Evolutionary conservation across 2,888 invertebrate species (phyloP).

Genomic region (Eupeodes latifasciatus): DNA sequence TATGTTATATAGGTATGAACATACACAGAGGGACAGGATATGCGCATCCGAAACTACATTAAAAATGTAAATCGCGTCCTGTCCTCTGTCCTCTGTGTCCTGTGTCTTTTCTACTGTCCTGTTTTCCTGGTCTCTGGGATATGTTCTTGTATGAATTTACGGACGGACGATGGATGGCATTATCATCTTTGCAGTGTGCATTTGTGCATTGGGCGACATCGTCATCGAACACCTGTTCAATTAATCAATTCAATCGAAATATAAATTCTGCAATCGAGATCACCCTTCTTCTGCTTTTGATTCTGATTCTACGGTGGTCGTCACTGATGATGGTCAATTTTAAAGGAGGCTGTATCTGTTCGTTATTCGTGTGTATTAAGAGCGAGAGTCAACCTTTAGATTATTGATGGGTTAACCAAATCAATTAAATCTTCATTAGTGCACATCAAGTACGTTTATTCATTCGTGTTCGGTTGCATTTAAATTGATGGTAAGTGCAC

Average conservation of each 20-base stretch:
- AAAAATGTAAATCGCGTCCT: slow-evolving; percentile 31
- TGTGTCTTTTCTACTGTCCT: background rate
- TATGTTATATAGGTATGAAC: background rate
- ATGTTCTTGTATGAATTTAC: slow-evolving; percentile 46
- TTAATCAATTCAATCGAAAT: slow-evolving; percentile 65
- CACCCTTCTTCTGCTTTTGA: slow-evolving; percentile 6
- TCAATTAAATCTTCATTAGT: slow-evolving; percentile 75
- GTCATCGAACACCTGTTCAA: slow-evolving; percentile 71
- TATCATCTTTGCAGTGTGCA: slow-evolving; percentile 44
- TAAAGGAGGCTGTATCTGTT: background rate
- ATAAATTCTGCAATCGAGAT: slow-evolving; percentile 63
- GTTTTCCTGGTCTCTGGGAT: too few species aligned
- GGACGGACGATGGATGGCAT: slow-evolving; percentile 6
- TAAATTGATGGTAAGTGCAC: slow-evolving; percentile 57
- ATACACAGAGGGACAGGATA: slow-evolving; percentile 36
- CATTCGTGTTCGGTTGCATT: slow-evolving; percentile 32
- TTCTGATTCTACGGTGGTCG: too few species aligned
- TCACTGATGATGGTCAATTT: slow-evolving; percentile 13
- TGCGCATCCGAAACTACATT: slow-evolving; percentile 37
- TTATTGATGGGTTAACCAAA: slow-evolving; percentile 71
- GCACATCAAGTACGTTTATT: slow-evolving; percentile 44
- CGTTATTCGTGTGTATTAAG: slow-evolving; percentile 3
- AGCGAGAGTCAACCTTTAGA: slow-evolving; percentile 19
- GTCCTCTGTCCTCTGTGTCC: background rate
- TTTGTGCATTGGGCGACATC: slow-evolving; percentile 16